phyloP scores from a whole-genome alignment of 2,888 invertebrate genomes.

The Parnassius smintheus region DNA sequence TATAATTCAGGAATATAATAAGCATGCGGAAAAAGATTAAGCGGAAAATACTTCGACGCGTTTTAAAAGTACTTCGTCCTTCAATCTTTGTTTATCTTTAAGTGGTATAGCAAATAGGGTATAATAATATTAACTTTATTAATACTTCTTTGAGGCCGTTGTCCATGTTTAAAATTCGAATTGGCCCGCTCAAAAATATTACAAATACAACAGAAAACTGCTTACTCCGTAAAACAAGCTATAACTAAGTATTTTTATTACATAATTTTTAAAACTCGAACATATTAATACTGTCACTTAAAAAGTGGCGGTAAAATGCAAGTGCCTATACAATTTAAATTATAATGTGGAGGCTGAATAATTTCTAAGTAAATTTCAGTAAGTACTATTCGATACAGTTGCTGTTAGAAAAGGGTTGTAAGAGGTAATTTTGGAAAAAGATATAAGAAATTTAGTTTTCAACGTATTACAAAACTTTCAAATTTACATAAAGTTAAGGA shows the following conservation, averaged over 20 bases:
- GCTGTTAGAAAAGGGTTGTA: conserved; percentile 18
- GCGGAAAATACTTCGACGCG: too few species aligned
- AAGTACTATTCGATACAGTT: conserved; percentile 20
- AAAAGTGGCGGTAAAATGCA: conserved; percentile 71
- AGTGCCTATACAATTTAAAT: conserved; percentile 61
- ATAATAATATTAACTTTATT: too few species aligned
- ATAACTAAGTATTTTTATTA: conserved; percentile 52
- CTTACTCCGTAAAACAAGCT: conserved; percentile 71
- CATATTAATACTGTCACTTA: conserved; percentile 38
- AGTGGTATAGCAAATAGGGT: too few species aligned
- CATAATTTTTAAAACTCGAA: conserved; percentile 46
- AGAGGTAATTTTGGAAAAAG: conserved; percentile 15
- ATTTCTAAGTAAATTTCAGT: conserved; percentile 16
- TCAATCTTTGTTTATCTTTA: too few species aligned
- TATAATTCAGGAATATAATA: too few species aligned
- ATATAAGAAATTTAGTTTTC: conserved; percentile 1
- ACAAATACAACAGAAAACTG: conserved; percentile 41
- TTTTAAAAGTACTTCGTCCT: too few species aligned
- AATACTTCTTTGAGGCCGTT: too few species aligned
- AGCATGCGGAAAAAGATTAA: too few species aligned
- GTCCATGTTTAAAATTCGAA: too few species aligned
- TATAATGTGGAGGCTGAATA: conserved; percentile 59
- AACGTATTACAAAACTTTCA: neutral
- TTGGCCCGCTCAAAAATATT: too few species aligned
- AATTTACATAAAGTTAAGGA: conserved; percentile 18